Conservation (phyloP, 2,797 vertebrate species). For the Eospalax fontanierii region DNA sequence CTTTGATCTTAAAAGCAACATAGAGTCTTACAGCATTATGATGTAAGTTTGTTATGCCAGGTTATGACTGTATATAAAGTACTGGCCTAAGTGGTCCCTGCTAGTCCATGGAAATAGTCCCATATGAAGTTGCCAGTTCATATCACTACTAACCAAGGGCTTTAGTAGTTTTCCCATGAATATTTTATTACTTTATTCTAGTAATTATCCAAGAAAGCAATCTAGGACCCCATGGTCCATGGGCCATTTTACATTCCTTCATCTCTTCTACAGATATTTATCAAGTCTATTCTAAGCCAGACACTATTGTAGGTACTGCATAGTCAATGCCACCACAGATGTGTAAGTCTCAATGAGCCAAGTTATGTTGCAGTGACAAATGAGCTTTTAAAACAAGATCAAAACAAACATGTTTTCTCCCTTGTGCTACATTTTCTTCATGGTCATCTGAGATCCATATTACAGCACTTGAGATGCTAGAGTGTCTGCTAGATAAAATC, state of each 20-base stretch:
- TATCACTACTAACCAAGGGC: not conserved
- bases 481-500: not conserved
- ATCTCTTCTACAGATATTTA: conserved; percentile 1
- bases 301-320: not conserved
- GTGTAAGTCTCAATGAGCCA: not conserved
- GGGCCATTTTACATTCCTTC: not conserved
- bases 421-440: not conserved
- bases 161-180: conserved; percentile 22
- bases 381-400: not conserved
- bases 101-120: not conserved
- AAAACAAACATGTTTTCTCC: not conserved
- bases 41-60: not conserved
- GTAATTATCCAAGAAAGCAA: not conserved
- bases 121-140: not conserved
- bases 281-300: conserved; percentile 17
- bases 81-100: not conserved
- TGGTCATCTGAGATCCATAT: conserved; percentile 47
- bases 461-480: not conserved
- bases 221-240: conserved; percentile 1
- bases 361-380: not conserved
- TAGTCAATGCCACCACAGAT: not conserved
- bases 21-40: not conserved
- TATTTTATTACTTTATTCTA: not conserved
- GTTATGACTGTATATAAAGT: not conserved
- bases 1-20: not conserved